These are phyloP conservation scores for Colletes collaris DNA, from an alignment of 2,888 invertebrate species.

Conservation along the genomic window DNA sequence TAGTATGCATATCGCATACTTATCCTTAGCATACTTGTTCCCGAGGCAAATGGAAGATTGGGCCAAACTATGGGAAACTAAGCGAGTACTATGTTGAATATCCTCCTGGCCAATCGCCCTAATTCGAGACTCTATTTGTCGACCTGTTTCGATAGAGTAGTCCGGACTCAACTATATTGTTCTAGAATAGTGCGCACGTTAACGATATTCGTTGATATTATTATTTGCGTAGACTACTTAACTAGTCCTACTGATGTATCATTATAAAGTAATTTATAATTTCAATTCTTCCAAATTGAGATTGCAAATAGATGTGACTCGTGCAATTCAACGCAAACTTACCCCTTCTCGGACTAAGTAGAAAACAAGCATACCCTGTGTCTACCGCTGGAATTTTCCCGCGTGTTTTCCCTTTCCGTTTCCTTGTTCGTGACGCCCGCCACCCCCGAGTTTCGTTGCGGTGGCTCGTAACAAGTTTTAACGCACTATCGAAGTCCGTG, in stretches of 20 bases:
- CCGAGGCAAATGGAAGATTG: not conserved
- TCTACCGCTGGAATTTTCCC: constrained; percentile 5
- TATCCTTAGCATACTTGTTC: not conserved
- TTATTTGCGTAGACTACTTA: not conserved
- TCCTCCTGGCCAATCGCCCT: not conserved
- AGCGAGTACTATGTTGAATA: not conserved
- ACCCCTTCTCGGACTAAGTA: not conserved
- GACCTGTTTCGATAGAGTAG: constrained; percentile 14
- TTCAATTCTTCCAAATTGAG: no score
- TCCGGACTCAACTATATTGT: constrained; percentile 1
- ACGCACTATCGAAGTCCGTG: constrained; percentile 44
- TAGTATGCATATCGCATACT: not conserved
- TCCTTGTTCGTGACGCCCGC: not conserved
- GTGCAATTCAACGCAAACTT: not conserved
- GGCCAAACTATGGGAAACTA: not conserved
- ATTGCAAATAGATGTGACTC: no score
- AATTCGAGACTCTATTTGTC: constrained; percentile 21
- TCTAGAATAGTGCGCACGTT: constrained; percentile 10
- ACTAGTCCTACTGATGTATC: no score
- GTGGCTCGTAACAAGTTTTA: constrained; percentile 44
- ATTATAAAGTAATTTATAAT: no score
- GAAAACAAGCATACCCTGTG: constrained; percentile 11
- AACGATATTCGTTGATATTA: not conserved
- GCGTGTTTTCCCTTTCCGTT: not conserved
- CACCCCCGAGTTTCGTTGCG: not conserved